Conservation (phyloP, 2,113 vertebrate genomes). For the Chamaea fasciata region DNA sequence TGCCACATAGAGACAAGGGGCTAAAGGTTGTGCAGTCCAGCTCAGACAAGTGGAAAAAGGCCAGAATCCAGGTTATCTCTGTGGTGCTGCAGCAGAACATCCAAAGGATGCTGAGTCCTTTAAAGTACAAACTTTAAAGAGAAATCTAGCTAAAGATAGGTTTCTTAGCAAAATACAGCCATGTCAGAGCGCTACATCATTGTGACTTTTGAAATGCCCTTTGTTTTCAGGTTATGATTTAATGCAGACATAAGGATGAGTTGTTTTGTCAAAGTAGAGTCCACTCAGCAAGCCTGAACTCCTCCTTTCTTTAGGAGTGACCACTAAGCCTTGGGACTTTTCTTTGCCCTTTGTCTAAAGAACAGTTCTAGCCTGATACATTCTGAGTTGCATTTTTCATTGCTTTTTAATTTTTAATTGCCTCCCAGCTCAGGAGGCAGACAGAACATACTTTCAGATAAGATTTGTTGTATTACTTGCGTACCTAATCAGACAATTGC, state of each 20-base stretch:
- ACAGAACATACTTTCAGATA: neutral
- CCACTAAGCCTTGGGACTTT: neutral
- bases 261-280: neutral
- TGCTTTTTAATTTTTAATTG: neutral
- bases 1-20: neutral
- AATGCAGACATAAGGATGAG: neutral
- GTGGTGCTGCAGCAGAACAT: neutral
- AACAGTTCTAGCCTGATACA: neutral
- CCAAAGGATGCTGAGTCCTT: neutral
- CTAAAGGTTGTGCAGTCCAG: neutral
- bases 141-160: neutral
- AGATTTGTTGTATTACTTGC: neutral
- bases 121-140: neutral
- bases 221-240: constrained; percentile 30
- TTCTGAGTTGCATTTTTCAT: neutral
- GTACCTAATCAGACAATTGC: neutral
- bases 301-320: neutral
- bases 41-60: neutral
- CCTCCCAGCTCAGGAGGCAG: neutral
- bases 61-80: neutral
- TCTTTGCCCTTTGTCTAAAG: neutral
- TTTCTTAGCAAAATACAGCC: neutral
- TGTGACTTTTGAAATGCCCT: constrained; percentile 34
- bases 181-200: neutral
- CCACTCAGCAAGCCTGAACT: neutral